A percentile compares a stretch with the other conserved stretches of the same genome.
phyloP scores from a whole-genome alignment of 2,888 invertebrate species.

The Archips crataeganus region DNA sequence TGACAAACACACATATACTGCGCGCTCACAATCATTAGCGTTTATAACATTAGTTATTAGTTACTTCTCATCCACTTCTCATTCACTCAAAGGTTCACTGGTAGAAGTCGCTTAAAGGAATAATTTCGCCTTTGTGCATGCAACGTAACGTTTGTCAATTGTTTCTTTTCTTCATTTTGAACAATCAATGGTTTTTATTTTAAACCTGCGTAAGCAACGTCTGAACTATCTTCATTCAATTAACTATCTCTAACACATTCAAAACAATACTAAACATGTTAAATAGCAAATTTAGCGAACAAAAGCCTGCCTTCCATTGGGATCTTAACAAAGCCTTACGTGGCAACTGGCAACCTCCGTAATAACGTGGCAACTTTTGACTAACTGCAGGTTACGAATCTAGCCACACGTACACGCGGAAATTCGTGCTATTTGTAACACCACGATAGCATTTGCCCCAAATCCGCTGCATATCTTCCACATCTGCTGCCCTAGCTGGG shows the following conservation, averaged over 20 bases:
- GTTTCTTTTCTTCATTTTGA: no score
- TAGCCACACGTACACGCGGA: conserved; percentile 20
- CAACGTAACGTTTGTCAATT: no score
- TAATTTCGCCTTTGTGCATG: no score
- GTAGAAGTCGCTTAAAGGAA: no score
- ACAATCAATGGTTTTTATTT: no score
- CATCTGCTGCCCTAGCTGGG: conserved; percentile 12
- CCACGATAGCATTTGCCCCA: conserved; percentile 23
- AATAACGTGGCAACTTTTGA: background rate
- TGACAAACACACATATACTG: no score
- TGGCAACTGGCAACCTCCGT: background rate
- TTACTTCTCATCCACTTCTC: no score
- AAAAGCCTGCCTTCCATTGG: background rate
- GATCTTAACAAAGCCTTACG: background rate
- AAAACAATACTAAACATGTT: background rate
- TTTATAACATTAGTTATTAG: no score
- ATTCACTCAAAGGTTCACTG: no score
- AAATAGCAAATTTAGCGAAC: background rate
- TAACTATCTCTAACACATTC: background rate
- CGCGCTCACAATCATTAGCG: no score
- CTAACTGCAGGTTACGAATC: conserved; percentile 13
- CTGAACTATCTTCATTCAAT: background rate
- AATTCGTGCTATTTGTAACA: conserved; percentile 33
- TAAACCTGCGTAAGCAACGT: no score
- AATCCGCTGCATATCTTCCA: conserved; percentile 23